Base-by-base conservation (phyloP, 2,797 vertebrate species). In the Mormyrops boulengeri region DNA sequence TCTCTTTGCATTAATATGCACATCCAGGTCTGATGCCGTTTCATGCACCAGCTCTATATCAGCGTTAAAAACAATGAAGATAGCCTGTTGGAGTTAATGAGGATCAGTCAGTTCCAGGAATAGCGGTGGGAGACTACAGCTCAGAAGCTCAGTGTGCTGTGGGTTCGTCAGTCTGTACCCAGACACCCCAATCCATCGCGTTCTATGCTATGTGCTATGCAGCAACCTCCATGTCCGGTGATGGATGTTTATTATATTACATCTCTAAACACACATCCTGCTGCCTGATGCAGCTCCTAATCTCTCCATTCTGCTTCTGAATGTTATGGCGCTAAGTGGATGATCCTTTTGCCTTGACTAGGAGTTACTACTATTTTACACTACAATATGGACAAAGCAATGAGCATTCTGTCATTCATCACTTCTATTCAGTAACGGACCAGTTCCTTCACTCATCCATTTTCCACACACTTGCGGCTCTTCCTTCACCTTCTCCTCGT, bases 401-500 rank as follows among this genome's bases (percentile, higher is more conserved):
- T 30, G 26, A 30, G 26, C 19, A 60, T 60, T 12, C 30, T n/a
- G 19, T 41, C 17, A 57, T 3, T 22, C 19, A 6, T 82, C 50
- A 22, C 73, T 57, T 93, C 90, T 90, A 73, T 73, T 73, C 66
- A 73, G 9, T 73, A 73, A 73, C 12, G 38, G 85, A 22, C 60
- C 44, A 2, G 87, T 3, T 80, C 60, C 22, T 12, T n/a, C 11
- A 30, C 87, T 44, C 14, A 12, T 49, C 30, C n/a, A 55, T 82
- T 73, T 41, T 55, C 80, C 38, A 66, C 53, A 17, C 89, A 90
- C 89, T 88, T 88, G 88, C 60, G 60, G 82, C 89, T 87, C 88
- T 90, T 77, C 55, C 53, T 89, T 2, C 90, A 97, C 97, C 94
- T 96, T 96, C 88, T 97, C 96, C 3, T 97, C 95, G 2, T 96